Percentiles rank a stretch among this genome's conserved stretches.
phyloP scores from a whole-genome alignment of 2,797 vertebrate species.

The Sphaeramia orbicularis region DNA sequence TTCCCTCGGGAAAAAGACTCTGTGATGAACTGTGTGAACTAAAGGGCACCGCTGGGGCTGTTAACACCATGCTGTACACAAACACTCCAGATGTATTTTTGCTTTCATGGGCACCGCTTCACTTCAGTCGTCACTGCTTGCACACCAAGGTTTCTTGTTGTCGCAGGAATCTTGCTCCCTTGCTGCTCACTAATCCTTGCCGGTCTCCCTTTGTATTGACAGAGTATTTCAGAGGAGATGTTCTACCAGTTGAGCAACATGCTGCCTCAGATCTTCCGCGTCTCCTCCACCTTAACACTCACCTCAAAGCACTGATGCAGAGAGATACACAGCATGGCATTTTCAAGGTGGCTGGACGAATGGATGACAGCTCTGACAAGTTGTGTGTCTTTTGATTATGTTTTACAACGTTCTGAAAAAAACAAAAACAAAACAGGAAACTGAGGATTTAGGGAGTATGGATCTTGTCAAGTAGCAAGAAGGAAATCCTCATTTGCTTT shows the following conservation, averaged over 20 bases:
- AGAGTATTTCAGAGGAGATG: conserved; percentile 99
- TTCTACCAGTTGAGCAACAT: conserved; percentile 99
- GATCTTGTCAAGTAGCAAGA: conserved; percentile 4
- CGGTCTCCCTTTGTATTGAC: conserved; percentile 53
- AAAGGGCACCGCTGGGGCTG: conserved; percentile 13
- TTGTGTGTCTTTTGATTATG: neutral
- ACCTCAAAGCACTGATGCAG: conserved; percentile 92
- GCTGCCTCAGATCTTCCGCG: conserved; percentile 98
- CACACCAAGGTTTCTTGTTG: neutral
- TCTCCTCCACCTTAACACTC: conserved; percentile 95
- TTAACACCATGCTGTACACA: conserved; percentile 22
- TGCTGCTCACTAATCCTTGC: conserved; percentile 25
- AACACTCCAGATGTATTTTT: conserved; percentile 34
- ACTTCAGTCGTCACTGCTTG: neutral
- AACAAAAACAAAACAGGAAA: conserved; percentile 6
- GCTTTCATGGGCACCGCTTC: neutral
- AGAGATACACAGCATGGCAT: neutral
- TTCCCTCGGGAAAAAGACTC: conserved; percentile 28
- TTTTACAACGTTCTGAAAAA: neutral
- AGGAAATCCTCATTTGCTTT: neutral
- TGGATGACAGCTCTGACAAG: conserved; percentile 2
- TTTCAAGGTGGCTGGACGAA: conserved; percentile 3
- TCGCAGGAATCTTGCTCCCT: conserved; percentile 3
- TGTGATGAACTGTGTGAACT: conserved; percentile 23
- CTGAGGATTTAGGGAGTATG: neutral